phyloP scores from a whole-genome alignment of 2,888 invertebrate genomes.

The Lycaena phlaeas region DNA sequence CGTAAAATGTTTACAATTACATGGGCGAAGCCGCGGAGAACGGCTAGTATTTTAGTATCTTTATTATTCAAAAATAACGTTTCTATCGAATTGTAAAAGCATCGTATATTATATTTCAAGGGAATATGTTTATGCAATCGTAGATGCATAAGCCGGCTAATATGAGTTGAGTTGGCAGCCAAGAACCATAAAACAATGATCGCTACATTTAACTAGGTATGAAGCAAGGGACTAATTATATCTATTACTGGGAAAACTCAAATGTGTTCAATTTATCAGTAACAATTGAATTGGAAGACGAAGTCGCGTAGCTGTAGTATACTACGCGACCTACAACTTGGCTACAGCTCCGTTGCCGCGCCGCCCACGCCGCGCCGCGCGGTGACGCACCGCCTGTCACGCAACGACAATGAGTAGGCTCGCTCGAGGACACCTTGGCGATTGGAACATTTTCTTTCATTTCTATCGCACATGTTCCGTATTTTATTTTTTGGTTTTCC shows the following conservation, averaged over 20 bases:
- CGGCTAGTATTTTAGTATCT: too few relatives aligned
- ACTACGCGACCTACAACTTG: constrained; percentile 21
- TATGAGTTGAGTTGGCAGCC: constrained; percentile 15
- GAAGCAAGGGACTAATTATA: constrained; percentile 14
- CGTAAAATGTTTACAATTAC: too few relatives aligned
- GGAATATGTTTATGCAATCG: background rate
- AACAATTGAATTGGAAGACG: constrained; percentile 2
- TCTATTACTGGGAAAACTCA: constrained; percentile 2
- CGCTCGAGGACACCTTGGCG: constrained; percentile 13
- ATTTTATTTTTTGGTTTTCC: too few relatives aligned
- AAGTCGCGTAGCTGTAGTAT: constrained; percentile 10
- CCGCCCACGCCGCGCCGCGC: constrained; percentile 19
- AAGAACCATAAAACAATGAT: constrained; percentile 18
- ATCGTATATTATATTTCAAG: background rate
- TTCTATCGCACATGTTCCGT: too few relatives aligned
- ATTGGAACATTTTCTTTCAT: constrained; percentile 1
- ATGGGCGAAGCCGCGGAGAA: too few relatives aligned
- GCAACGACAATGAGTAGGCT: constrained; percentile 23
- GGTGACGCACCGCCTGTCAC: constrained; percentile 23
- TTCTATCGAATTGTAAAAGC: background rate
- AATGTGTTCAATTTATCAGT: too few relatives aligned
- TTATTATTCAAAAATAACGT: background rate
- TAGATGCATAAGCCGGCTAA: constrained; percentile 11
- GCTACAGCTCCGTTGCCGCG: constrained; percentile 18
- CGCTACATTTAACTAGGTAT: constrained; percentile 8